phyloP scores from a whole-genome alignment of 2,113 vertebrate species.

The Bufo bufo region DNA sequence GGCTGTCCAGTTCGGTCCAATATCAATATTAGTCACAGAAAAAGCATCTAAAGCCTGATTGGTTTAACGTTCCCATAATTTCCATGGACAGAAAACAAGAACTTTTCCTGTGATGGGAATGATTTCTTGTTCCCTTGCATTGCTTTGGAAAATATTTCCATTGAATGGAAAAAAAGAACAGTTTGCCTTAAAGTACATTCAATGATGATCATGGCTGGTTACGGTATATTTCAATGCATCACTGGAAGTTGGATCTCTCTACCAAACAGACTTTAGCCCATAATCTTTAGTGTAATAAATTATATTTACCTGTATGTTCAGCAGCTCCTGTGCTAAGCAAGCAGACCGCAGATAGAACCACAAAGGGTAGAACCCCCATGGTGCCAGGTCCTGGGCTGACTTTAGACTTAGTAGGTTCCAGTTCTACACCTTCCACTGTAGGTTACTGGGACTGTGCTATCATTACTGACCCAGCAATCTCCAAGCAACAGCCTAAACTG shows the following conservation, averaged over 20 bases:
- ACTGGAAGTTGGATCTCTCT: background rate
- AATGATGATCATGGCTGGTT: too few relatives aligned
- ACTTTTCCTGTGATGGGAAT: too few relatives aligned
- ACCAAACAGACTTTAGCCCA: background rate
- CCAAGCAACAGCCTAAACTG: background rate
- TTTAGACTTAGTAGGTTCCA: background rate
- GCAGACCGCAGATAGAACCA: slow-evolving; percentile 19
- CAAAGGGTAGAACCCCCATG: slow-evolving; percentile 31
- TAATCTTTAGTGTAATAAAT: background rate
- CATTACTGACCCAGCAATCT: slow-evolving; percentile 40
- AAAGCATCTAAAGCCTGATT: too few relatives aligned
- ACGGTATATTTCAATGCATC: background rate
- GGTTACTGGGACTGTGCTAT: slow-evolving; percentile 1
- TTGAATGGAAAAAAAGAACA: background rate
- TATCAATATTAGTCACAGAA: too few relatives aligned
- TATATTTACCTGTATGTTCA: slow-evolving; percentile 33
- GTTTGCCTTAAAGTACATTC: too few relatives aligned
- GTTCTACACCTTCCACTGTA: background rate
- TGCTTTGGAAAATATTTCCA: background rate
- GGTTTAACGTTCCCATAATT: too few relatives aligned
- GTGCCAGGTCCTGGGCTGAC: background rate
- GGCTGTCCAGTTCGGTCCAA: too few relatives aligned
- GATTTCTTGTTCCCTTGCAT: too few relatives aligned
- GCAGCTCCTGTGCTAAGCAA: background rate
- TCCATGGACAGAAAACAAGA: too few relatives aligned